These are phyloP conservation scores for Margarornis squamiger DNA, from an alignment of 2,797 vertebrate species.

Conservation along the genomic window DNA sequence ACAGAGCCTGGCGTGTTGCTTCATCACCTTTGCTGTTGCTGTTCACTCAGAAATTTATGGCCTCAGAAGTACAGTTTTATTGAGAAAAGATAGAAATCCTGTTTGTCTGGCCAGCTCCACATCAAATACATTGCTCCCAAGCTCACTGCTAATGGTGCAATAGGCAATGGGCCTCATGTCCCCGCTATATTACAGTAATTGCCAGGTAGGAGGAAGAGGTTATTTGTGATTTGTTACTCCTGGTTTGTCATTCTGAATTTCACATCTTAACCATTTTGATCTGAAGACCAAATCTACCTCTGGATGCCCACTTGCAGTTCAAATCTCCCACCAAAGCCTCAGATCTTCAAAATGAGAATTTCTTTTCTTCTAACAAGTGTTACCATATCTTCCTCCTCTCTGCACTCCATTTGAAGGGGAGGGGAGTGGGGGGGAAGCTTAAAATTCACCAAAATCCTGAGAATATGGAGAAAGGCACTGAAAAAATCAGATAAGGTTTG, in stretches of 20 bases:
- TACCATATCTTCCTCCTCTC: not conserved
- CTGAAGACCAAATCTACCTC: not conserved
- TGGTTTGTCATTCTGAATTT: not conserved
- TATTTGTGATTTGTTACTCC: not conserved
- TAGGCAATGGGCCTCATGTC: not conserved
- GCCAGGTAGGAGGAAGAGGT: not conserved
- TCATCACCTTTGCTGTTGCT: not conserved
- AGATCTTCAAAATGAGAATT: not conserved
- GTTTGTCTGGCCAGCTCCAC: not conserved
- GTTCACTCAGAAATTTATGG: not conserved
- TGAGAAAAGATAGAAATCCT: not conserved
- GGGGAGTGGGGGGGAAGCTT: not conserved
- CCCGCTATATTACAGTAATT: not conserved
- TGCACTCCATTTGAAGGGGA: not conserved
- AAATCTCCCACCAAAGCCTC: not conserved
- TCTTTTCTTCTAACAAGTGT: not conserved
- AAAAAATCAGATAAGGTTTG: not conserved
- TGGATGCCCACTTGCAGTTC: not conserved
- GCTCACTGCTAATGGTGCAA: not conserved
- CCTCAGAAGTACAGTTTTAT: not conserved
- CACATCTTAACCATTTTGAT: accelerated
- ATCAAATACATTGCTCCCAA: not conserved
- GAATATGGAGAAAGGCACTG: not conserved
- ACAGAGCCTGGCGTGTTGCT: not conserved
- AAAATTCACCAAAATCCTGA: not conserved